Conservation (phyloP, 2,113 vertebrate species). For the Naja naja region DNA sequence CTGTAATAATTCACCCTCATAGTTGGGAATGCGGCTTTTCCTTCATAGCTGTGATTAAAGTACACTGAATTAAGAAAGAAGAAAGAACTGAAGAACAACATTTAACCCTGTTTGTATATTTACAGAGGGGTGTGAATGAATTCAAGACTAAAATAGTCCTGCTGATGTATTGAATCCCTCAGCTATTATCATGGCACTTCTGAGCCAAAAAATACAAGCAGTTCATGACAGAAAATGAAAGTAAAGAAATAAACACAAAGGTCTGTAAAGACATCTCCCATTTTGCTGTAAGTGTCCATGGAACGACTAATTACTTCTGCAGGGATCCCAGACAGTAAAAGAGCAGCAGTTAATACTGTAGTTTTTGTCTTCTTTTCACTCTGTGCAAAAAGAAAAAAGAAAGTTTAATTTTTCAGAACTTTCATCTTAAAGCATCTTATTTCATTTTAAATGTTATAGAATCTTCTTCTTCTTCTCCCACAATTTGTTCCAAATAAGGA, state of each 20-base stretch:
- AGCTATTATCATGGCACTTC: constrained; percentile 72
- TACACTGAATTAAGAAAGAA: constrained; percentile 45
- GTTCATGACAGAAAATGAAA: constrained; percentile 91
- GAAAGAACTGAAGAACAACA: constrained; percentile 40
- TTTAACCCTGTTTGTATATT: constrained; percentile 51
- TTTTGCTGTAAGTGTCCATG: constrained; percentile 96
- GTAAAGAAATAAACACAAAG: constrained; percentile 97
- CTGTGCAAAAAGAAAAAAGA: constrained; percentile 69
- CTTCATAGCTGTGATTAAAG: constrained; percentile 41
- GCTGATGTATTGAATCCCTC: constrained; percentile 38
- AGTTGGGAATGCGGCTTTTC: constrained; percentile 39
- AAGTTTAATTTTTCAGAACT: background rate
- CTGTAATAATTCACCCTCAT: constrained; percentile 26
- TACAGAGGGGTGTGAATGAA: constrained; percentile 41
- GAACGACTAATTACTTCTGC: constrained; percentile 95
- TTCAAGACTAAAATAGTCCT: constrained; percentile 44
- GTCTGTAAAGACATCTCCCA: constrained; percentile 97
- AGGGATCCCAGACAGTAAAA: constrained; percentile 92
- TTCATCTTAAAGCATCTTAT: background rate
- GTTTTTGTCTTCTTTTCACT: constrained; percentile 90
- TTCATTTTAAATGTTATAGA: background rate
- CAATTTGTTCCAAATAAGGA: background rate
- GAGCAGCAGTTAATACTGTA: constrained; percentile 90
- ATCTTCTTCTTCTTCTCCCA: background rate
- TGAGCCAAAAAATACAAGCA: constrained; percentile 76